These are phyloP conservation scores for Gambusia affinis DNA, from an alignment of 2,113 vertebrate species.

Conservation along the genomic window DNA sequence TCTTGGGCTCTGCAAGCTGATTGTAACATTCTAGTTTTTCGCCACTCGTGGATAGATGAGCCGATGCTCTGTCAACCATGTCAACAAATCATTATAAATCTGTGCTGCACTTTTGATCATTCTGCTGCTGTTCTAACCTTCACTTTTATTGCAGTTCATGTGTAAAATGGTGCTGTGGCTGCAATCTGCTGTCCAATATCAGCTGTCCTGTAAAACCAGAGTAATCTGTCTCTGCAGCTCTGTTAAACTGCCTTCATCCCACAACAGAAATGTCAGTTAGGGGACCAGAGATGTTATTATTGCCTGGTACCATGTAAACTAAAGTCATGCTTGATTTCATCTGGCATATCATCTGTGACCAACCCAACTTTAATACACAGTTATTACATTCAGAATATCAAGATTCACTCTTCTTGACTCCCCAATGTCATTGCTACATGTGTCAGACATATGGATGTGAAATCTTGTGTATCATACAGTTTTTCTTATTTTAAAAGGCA, in stretches of 20 bases:
- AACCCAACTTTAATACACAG: constrained; percentile 5
- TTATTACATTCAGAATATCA: constrained; percentile 4
- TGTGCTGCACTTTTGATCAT: constrained; percentile 43
- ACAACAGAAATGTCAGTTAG: constrained; percentile 64
- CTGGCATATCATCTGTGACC: constrained; percentile 39
- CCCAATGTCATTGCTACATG: neutral
- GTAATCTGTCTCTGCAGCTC: constrained; percentile 42
- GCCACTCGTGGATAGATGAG: constrained; percentile 34
- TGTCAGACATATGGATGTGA: neutral
- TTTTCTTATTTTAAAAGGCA: neutral
- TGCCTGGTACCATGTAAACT: constrained; percentile 34
- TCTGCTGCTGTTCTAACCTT: constrained; percentile 46
- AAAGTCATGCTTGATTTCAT: constrained; percentile 55
- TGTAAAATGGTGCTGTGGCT: constrained; percentile 63
- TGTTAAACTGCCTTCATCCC: constrained; percentile 54
- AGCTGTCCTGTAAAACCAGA: constrained; percentile 61
- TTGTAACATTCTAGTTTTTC: constrained; percentile 16
- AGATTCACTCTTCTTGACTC: neutral
- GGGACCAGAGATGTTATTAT: constrained; percentile 43
- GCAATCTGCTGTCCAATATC: constrained; percentile 58
- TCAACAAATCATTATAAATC: constrained; percentile 53
- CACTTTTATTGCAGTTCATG: constrained; percentile 59
- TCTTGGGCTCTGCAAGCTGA: constrained; percentile 25
- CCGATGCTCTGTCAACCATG: constrained; percentile 30
- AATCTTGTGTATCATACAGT: neutral